Conservation (phyloP, 1,140 invertebrate genomes). For the Meloidogyne chitwoodi region DNA sequence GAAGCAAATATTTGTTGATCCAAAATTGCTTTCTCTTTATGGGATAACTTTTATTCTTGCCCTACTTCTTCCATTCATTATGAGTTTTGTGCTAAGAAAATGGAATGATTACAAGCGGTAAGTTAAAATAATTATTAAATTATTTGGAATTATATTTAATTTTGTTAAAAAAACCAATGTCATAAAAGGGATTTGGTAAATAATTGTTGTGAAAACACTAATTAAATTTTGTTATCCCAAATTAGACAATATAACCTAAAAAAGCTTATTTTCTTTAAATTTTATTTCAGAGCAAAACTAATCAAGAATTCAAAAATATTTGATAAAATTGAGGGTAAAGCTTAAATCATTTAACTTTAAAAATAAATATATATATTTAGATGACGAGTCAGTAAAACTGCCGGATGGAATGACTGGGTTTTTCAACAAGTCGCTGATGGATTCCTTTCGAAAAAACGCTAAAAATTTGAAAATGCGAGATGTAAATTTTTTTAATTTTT, state of each 20-base stretch:
- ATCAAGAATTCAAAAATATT: not conserved
- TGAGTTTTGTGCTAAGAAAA: constrained; percentile 6
- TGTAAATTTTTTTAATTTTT: not conserved
- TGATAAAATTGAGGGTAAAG: not conserved
- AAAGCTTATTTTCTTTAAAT: too few relatives aligned
- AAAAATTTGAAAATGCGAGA: not conserved
- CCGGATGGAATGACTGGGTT: not conserved
- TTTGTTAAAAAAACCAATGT: too few relatives aligned
- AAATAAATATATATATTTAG: not conserved
- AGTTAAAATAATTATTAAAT: not conserved
- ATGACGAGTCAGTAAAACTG: not conserved
- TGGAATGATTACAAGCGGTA: constrained; percentile 1
- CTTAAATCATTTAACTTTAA: not conserved
- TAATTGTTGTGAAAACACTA: too few relatives aligned
- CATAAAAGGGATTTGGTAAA: too few relatives aligned
- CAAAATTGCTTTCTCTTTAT: constrained; percentile 88
- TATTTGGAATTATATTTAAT: too few relatives aligned
- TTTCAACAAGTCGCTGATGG: constrained; percentile 4
- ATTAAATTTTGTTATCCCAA: too few relatives aligned
- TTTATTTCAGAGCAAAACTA: not conserved
- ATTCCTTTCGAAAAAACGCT: not conserved
- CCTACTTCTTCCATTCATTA: not conserved
- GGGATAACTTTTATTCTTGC: constrained; percentile 73
- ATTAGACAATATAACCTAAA: too few relatives aligned
- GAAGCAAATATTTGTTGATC: constrained; percentile 95